Base-by-base conservation (phyloP, 1,140 invertebrate genomes). In the Olivierus martensii region DNA sequence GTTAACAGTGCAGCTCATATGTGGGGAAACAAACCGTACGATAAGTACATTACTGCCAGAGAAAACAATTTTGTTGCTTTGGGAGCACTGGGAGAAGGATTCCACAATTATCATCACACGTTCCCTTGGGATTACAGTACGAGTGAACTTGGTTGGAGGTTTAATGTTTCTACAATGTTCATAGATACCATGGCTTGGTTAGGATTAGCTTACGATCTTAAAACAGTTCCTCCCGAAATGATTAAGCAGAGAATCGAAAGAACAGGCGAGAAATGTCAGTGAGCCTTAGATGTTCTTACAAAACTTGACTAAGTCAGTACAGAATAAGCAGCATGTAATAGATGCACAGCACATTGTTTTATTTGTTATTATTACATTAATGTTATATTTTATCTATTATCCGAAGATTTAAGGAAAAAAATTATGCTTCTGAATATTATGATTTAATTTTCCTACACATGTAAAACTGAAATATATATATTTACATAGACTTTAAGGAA, bases 1-100 rank as follows among this genome's bases (percentile, higher is more conserved):
- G 92, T 97, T 0, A 98, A 98, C 69, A 91, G 87, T 53, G 85
- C 86, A 15, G 92, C 92, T 2, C 93, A 97, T 70, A 77, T 91
- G 61, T 92, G 84, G 72, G 94, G 94, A 45, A 77, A 79, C 53
- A 82, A 80, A 63, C 92, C 93, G 0, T 98, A 96, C 66, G 92
- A 97, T 69, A 42, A 43, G 69, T n/a, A 62, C 19, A 76, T 78
- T 50, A 70, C 68, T 49, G 73, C 76, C 2, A 64, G 65, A 3
- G 73, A 77, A 60, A 76, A 75, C 59, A 28, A 63, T 1, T 56
- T 65, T 17, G 74, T 76, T 5, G 64, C 71, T 0, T 62, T 74
- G 17, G 57, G 71, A 35, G 68, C 75, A 3, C 60, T 71, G 6
- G 77, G 76, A 28, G 73, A 75, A 62, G 74, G 74, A 15, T 74